Conservation (phyloP, 2,888 invertebrate genomes). For the Leucozona laternaria region DNA sequence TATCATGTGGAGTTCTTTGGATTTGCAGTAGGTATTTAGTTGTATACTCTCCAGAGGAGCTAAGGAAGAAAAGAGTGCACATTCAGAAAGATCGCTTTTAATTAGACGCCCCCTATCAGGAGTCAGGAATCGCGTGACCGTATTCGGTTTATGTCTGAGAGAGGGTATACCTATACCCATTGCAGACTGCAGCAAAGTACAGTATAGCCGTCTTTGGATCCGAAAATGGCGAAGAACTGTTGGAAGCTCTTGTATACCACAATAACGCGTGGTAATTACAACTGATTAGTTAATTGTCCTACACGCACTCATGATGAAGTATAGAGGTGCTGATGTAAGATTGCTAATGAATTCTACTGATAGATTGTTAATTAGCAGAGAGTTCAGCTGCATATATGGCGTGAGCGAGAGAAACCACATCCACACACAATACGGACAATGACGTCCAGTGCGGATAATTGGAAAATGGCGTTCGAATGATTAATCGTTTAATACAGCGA, state of each 20-base stretch:
- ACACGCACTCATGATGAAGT: slow-evolving; percentile 49
- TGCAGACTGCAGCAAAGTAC: slow-evolving; percentile 7
- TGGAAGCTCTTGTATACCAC: slow-evolving; percentile 19
- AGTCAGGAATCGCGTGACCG: slow-evolving; percentile 69
- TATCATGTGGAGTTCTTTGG: slow-evolving; percentile 46
- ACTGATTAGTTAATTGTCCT: slow-evolving; percentile 69
- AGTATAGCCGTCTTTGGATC: slow-evolving; percentile 2
- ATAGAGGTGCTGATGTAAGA: slow-evolving; percentile 41
- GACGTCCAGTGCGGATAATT: slow-evolving; percentile 10
- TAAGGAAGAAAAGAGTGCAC: slow-evolving; percentile 28
- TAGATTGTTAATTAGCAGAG: slow-evolving; percentile 57
- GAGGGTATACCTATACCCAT: slow-evolving; percentile 6
- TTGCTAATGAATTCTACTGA: slow-evolving; percentile 54
- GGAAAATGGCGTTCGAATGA: slow-evolving; percentile 57
- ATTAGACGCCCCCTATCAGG: slow-evolving; percentile 71
- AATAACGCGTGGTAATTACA: slow-evolving; percentile 62
- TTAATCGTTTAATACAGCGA: slow-evolving; percentile 48
- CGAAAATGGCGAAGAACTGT: slow-evolving; percentile 29
- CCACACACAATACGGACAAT: not conserved
- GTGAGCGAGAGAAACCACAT: not conserved
- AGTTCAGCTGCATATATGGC: slow-evolving; percentile 25
- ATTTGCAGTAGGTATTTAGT: not conserved
- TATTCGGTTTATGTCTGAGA: slow-evolving; percentile 49
- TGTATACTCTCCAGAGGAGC: not conserved
- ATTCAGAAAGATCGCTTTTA: slow-evolving; percentile 59